Base-by-base conservation (phyloP, 2,888 invertebrate genomes). In the Phyto melanocephala region DNA sequence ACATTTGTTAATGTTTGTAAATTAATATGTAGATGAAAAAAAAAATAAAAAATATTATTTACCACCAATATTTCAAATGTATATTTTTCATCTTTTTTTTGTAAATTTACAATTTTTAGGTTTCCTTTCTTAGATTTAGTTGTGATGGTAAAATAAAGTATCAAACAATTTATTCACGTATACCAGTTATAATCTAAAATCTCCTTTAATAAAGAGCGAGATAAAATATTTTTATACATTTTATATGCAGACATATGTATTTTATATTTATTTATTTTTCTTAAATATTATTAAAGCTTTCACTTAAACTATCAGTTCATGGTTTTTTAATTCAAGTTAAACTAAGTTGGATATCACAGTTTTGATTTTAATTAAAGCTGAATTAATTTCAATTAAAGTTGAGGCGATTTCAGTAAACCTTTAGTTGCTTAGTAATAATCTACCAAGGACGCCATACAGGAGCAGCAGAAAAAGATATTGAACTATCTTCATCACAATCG, bases 381-480 rank as follows among this genome's bases (percentile, higher is more conserved):
- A 50, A 37, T 68, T 72, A 35, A 40, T 56, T 68, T 56, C n/a
- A 65, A 81, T 81, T 76, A 76, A 76, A 81, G 80, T 67, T 45
- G 35, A 50, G 45, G 62, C 68, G 42, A 40, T 56, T 68, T 56
- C n/a, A 65, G 50, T 58, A 42, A 40, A n/a, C 7, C 1, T 58
- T 24, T 5, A n/a, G 4, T 11, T 11, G 8, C 3, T 17, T 20
- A 3, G 11, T 11, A 22, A 13, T 4, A 33, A 22, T 54, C 47
- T 84, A 83, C 85, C 85, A 85, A 54, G 85, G 85, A 37, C 85
- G 85, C 85, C 85, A 85, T 42, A 80, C 52, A 33, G 84, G 2
- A 42, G 60, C 37, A 28, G 71, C 79, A 17, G 87, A 82, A 58
- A 83, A 78, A n/a, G 84, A 33, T 40, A 67, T 80, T 37, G 80